phyloP scores from a whole-genome alignment of 1,140 invertebrate genomes.

The Dinoponera quadriceps region DNA sequence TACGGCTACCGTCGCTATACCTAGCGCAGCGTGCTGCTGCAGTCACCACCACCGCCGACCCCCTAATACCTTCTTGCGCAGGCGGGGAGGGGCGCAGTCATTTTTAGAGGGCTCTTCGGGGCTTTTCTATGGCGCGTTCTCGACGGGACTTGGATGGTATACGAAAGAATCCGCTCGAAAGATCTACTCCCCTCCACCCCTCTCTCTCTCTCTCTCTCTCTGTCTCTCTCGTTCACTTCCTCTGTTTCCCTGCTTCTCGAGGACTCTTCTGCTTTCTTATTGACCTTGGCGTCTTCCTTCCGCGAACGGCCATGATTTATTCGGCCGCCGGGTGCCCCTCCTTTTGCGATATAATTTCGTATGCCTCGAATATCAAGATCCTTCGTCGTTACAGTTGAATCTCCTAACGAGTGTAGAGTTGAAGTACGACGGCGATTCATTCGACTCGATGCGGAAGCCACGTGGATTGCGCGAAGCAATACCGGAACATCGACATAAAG shows the following conservation, averaged over 20 bases:
- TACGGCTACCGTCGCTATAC: slow-evolving; percentile 74
- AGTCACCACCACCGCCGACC: slow-evolving; percentile 64
- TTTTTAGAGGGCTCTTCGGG: slow-evolving; percentile 69
- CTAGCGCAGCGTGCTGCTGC: slow-evolving; percentile 46
- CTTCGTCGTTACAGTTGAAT: slow-evolving; percentile 50
- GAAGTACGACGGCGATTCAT: not conserved
- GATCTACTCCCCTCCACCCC: not conserved
- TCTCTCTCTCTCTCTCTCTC: not conserved
- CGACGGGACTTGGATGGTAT: slow-evolving; percentile 57
- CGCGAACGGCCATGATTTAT: slow-evolving; percentile 13
- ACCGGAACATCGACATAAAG: not conserved
- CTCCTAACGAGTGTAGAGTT: slow-evolving; percentile 53
- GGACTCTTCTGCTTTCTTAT: slow-evolving; percentile 64
- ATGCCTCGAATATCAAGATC: slow-evolving; percentile 38
- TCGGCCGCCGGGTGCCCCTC: slow-evolving; percentile 7
- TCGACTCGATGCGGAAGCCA: slow-evolving; percentile 5
- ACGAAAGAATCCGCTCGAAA: slow-evolving; percentile 64
- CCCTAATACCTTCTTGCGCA: slow-evolving; percentile 64
- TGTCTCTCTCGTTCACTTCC: not conserved
- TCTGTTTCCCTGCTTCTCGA: slow-evolving; percentile 43
- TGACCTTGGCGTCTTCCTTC: slow-evolving; percentile 33
- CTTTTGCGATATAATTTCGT: slow-evolving; percentile 26
- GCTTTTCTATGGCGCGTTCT: slow-evolving; percentile 69
- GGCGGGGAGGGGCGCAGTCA: slow-evolving; percentile 63
- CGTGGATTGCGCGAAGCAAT: slow-evolving; percentile 19